Evolutionary conservation across 1,140 invertebrate species (phyloP), one percentile per base, ranked within the genome.

Genomic region (Leptopilina clavipes): DNA sequence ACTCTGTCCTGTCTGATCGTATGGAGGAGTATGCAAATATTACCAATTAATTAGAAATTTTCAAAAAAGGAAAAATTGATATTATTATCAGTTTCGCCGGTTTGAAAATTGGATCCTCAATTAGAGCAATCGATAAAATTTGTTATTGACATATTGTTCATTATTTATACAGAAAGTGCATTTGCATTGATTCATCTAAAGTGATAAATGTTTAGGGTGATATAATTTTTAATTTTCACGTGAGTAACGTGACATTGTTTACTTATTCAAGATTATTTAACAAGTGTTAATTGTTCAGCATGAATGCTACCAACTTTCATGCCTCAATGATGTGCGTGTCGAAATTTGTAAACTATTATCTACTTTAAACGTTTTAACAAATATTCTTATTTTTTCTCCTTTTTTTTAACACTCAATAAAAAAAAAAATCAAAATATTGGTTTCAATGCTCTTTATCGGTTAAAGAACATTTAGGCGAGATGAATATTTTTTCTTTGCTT

Each of bases 1-100:
- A 18, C 72, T 76, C 70, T 37, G 12, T 31, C 17, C 43, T 40
- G 12, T 72, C n/a, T 37, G 43, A 40, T 75, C 65, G 59, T n/a
- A 71, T 12, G 22, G 12, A 65, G 59, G 25, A 31, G 59, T 31
- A 25, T 31, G 59, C 59, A 11, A 65, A 65, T 65, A 3, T 31
- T 59, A 25, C 8, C 19, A 25, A 59, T 59, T 19, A 25, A 12
- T 25, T 3, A 14, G 3, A 10, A 59, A 22, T 25, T 12, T 65
- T 11, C 11, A n/a, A n/a, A 31, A 14, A 22, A 59, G 5, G 5
- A 31, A 31, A 31, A 31, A 31, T n/a, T n/a, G n/a, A n/a, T n/a
- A n/a, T n/a, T n/a, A n/a, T 25, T 52, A 17, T 52, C 14, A 31
- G 12, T 65, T 65, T 31, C 19, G 22, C 19, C 19, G 25, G 25